phyloP scores from a whole-genome alignment of 1,140 invertebrate genomes.

The Drosophila sucinea region DNA sequence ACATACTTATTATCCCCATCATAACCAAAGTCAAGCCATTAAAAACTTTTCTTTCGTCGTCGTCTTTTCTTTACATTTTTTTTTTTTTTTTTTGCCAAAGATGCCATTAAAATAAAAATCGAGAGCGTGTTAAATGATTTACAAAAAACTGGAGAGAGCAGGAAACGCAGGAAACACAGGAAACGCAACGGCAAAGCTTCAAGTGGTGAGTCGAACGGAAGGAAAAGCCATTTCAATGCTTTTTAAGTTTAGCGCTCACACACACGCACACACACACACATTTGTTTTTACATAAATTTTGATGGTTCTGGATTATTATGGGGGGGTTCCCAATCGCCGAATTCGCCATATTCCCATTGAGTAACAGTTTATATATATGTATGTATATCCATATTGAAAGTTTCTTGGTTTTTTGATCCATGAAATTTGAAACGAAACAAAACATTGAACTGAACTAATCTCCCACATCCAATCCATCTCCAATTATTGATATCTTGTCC shows the following conservation, averaged over 20 bases:
- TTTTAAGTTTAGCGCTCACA: slow-evolving; percentile 42
- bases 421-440: no score
- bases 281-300: not conserved
- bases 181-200: slow-evolving; percentile 5
- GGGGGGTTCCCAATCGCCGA: no score
- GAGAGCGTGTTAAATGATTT: slow-evolving; percentile 77
- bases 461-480: no score
- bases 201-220: slow-evolving; percentile 4
- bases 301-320: not conserved
- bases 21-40: slow-evolving; percentile 12
- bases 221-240: slow-evolving; percentile 59
- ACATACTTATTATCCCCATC: slow-evolving; percentile 12
- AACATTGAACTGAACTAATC: no score
- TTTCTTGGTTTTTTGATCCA: no score
- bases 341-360: no score
- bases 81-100: slow-evolving; percentile 42
- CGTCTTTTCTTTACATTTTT: not conserved
- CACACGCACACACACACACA: no score
- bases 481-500: no score
- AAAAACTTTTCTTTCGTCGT: slow-evolving; percentile 2
- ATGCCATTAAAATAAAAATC: slow-evolving; percentile 77
- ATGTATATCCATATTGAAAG: no score
- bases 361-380: no score
- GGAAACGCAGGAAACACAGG: slow-evolving; percentile 1
- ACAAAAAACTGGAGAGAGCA: slow-evolving; percentile 38